Base-by-base conservation (phyloP, 1,140 invertebrate genomes). In the Gerris buenoi region DNA sequence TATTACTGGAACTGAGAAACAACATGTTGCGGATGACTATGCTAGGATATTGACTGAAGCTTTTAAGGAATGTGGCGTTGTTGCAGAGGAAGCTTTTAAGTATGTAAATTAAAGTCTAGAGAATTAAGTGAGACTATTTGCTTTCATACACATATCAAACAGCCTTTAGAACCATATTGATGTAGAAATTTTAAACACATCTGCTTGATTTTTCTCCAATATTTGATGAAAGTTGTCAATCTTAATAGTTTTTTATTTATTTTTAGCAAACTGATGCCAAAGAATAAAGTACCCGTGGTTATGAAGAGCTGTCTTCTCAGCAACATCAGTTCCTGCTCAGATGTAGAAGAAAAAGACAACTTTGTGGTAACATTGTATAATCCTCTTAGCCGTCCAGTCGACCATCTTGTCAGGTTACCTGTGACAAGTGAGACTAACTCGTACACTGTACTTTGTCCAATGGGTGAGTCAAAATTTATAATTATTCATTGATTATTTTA, bases 21-120 rank as follows among this genome's bases (percentile, higher is more conserved):
- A 96, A 77, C 84, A 89, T 63, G 93, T 97, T 0, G 88, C 91
- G 0, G 71, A 83, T 14, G 95, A 99, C 77, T 99, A 99, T 76
- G 85, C 82, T 0, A 78, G 85, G 69, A 78, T 87, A 68, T 76
- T 94, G 13, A 76, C 79, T 29, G 27, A 81, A 67, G 88, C 84
- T 0, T 78, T 86, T 0, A 76, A 79, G 5, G 76, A 77, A 60
- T 85, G 84, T 70, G 75, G 82, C 66, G 79, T 80, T 67, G 79
- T 80, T 71, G 71, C 79, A 0, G 75, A 76, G 2, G 73, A 73
- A 62, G 74, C 77, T 65, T 69, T 81, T 27, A 80, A 77, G 80
- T 80, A 76, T 69, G 28, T 46, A 46, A n/a, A n/a, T n/a, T n/a
- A n/a, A n/a, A n/a, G n/a, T n/a, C n/a, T n/a, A n/a, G n/a, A n/a